A percentile compares a stretch with the other conserved stretches of the same genome.
Conservation (phyloP, 2,797 vertebrate species). For the Gambelia wislizenii region DNA sequence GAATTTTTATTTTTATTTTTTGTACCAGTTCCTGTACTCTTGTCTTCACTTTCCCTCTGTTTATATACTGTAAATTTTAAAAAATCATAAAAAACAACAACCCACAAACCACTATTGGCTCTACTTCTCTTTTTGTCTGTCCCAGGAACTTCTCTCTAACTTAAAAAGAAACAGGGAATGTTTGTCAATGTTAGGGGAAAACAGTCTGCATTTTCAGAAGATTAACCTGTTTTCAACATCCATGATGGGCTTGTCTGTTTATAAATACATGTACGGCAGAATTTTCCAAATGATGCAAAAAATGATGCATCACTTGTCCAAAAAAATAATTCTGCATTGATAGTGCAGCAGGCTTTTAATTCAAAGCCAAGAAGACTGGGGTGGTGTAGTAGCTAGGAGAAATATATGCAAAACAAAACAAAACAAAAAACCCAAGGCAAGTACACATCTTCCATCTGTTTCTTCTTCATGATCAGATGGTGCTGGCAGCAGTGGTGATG, state of each 20-base stretch:
- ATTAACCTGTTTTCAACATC: no score
- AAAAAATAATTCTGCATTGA: neutral
- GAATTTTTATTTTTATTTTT: neutral
- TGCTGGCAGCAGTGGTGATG: neutral
- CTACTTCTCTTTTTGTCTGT: neutral
- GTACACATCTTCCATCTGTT: conserved; percentile 25
- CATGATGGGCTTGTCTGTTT: no score
- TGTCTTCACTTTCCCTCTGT: neutral
- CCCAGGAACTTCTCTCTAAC: neutral
- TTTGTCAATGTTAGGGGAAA: no score
- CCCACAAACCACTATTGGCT: neutral
- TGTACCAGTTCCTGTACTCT: neutral
- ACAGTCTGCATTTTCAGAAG: neutral
- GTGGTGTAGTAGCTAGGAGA: neutral
- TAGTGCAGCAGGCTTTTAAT: neutral
- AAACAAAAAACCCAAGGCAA: no score
- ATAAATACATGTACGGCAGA: neutral
- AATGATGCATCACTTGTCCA: neutral
- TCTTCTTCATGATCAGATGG: conserved; percentile 8
- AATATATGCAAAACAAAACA: neutral
- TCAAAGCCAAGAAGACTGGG: neutral
- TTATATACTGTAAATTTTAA: neutral
- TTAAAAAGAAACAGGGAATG: no score
- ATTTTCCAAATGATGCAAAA: neutral
- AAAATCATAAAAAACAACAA: neutral